Base-by-base conservation (phyloP, 92 coral and sea anemone genomes). In the Umimayanthus kanabou region DNA sequence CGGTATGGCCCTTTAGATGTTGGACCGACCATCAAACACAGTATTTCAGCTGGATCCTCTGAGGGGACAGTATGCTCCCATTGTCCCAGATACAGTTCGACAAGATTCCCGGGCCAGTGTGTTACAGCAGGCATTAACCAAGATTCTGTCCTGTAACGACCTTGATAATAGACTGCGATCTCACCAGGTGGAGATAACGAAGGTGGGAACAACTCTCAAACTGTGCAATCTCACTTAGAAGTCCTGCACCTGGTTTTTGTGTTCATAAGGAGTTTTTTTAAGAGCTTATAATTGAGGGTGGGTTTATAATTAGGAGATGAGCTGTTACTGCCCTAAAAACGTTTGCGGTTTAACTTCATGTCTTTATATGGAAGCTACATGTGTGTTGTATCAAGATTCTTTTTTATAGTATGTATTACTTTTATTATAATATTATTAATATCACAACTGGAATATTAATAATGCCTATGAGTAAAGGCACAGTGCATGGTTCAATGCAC, bases 1-100 rank as follows among this genome's bases (percentile, higher is more conserved):
- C 37, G 37, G 37, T 28, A 9, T 10, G 28, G 39, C 9, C 16
- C 6, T 57, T 28, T 57, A 80, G 84, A 80, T 15, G 58, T 18
- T 76, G 23, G 80, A 72, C 72, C 81, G 74, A 65, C 80, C 87
- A 50, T 26, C 85, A 75, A 80, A 85, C 80, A 29, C 87, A 85
- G 88, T 92, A 65, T 92, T 92, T 64, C 89, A 90, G 89, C 55
- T 92, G 28, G 94, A 92, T 80, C 93, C 91, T 9, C 57, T 92
- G 70, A 84, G 23, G 53, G 93, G 93, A 33, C 87, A 84, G 4
- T 87, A 90, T 88, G 89, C 79, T 10, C 91, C 87, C 11, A 73
- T 79, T 14, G 37, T 75, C 69, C 85, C 77, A 25, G 86, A 83
- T 30, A 90, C 89, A 2, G 77, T 85, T 23, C 88, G 94, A 39